Percentiles rank a stretch among this genome's conserved stretches.
Conservation (phyloP, 2,113 vertebrate genomes). For the Prionailurus viverrinus region DNA sequence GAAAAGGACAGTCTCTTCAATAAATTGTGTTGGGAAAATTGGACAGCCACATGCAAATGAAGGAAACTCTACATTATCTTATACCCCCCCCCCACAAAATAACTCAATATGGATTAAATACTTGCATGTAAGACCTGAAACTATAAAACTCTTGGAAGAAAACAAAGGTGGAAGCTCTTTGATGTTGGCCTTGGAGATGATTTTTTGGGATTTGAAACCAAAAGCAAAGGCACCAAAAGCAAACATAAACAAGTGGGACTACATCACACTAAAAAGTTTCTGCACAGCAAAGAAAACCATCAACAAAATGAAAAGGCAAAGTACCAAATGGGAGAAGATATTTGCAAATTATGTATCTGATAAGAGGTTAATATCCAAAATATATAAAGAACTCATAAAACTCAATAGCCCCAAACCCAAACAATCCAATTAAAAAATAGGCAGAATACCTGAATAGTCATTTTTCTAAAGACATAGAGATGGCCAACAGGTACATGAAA, state of each 20-base stretch:
- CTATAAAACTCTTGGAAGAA: background rate
- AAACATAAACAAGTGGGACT: background rate
- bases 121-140: background rate
- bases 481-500: background rate
- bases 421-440: background rate
- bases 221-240: background rate
- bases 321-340: background rate
- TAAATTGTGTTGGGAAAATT: background rate
- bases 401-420: background rate
- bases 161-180: background rate
- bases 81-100: background rate
- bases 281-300: background rate
- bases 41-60: background rate
- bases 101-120: background rate
- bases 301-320: background rate
- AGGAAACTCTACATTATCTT: background rate
- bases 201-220: background rate
- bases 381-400: background rate
- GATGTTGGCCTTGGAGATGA: background rate
- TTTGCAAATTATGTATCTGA: background rate
- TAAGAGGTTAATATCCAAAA: background rate
- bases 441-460: background rate
- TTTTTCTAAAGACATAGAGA: background rate
- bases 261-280: background rate
- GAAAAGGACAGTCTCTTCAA: background rate